Evolutionary conservation across 2,888 invertebrate species (phyloP).

Genomic region (Protula sp.): DNA sequence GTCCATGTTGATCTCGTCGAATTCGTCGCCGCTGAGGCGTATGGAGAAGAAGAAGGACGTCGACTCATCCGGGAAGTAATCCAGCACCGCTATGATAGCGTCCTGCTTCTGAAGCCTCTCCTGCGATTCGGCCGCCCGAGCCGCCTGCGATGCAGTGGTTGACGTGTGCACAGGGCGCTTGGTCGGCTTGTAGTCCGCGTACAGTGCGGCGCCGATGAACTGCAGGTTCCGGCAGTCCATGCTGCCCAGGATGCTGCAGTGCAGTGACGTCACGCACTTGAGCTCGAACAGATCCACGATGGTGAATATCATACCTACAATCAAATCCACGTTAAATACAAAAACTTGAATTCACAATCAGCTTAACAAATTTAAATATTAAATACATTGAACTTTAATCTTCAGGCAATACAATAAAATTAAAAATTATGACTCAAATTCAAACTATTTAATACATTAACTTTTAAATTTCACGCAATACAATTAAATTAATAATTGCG

Average conservation of each 20-base stretch:
- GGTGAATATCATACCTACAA: slow-evolving; percentile 13
- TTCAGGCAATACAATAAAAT: no score
- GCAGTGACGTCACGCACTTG: slow-evolving; percentile 12
- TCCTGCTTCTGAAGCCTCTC: background rate
- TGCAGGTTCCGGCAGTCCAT: slow-evolving; percentile 20
- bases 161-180: background rate
- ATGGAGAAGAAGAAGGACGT: slow-evolving; percentile 19
- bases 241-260: slow-evolving; percentile 18
- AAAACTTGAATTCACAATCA: no score
- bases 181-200: background rate
- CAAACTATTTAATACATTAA: no score
- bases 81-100: slow-evolving; percentile 10
- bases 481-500: no score
- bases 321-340: no score
- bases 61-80: slow-evolving; percentile 14
- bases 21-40: slow-evolving; percentile 4
- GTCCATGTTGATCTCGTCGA: slow-evolving; percentile 15
- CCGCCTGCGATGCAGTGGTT: background rate
- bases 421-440: no score
- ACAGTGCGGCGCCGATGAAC: slow-evolving; percentile 3
- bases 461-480: no score
- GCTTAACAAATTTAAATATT: no score
- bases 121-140: background rate
- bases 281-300: slow-evolving; percentile 18
- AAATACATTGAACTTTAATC: no score